These are phyloP conservation scores for Papilio machaon DNA, from an alignment of 1,140 invertebrate genomes.

Conservation along the genomic window DNA sequence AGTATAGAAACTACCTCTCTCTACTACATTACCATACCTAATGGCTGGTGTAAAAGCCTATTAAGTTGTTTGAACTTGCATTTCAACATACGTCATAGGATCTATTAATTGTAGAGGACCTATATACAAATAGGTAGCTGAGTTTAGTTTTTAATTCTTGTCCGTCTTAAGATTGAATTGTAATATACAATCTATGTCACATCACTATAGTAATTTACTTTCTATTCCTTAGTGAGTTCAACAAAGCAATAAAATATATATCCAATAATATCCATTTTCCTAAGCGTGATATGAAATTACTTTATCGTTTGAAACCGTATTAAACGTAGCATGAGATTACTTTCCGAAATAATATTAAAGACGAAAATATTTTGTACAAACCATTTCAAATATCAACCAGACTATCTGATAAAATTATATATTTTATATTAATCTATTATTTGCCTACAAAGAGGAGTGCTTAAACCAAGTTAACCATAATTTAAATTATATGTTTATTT, in stretches of 20 bases:
- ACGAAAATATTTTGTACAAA: not conserved
- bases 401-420: not conserved
- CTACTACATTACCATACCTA: constrained; percentile 5
- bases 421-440: not conserved
- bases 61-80: constrained; percentile 5
- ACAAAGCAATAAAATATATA: not conserved
- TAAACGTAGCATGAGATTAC: not conserved
- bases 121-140: not conserved
- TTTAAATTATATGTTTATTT: not conserved
- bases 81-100: not conserved
- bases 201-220: not conserved
- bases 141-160: too few species aligned
- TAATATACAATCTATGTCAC: too few species aligned
- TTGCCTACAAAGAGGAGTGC: not conserved
- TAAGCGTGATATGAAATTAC: not conserved
- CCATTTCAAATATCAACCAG: not conserved
- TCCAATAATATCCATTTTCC: not conserved
- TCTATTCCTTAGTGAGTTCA: not conserved
- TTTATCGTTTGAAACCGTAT: not conserved
- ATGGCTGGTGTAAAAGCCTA: not conserved
- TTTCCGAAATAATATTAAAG: not conserved
- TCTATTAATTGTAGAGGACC: not conserved
- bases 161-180: too few species aligned
- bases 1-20: not conserved
- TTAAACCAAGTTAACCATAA: not conserved